These are phyloP conservation scores for Perithous albicinctus DNA, from an alignment of 2,888 invertebrate species.

Conservation along the genomic window DNA sequence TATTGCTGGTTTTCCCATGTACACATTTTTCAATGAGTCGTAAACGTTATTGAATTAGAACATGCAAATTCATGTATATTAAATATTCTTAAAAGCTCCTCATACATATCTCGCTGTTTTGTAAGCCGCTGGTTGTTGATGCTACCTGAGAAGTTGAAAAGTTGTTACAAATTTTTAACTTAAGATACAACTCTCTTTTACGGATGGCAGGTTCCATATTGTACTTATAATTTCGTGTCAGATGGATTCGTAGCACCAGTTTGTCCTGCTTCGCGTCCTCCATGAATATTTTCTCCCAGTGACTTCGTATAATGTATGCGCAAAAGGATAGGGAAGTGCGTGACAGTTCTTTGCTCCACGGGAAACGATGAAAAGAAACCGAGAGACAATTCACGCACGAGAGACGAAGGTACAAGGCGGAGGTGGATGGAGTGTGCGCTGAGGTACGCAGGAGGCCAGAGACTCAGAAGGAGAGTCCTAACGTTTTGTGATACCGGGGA, in stretches of 20 bases:
- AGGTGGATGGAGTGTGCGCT: slow-evolving; percentile 25
- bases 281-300: slow-evolving; percentile 18
- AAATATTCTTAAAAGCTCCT: no score
- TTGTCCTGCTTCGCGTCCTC: neutral
- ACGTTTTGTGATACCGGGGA: slow-evolving; percentile 26
- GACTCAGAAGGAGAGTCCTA: neutral
- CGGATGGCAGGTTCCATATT: neutral
- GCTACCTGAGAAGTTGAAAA: no score
- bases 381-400: slow-evolving; percentile 58
- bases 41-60: no score
- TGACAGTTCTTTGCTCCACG: slow-evolving; percentile 40
- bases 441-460: slow-evolving; percentile 25
- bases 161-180: neutral
- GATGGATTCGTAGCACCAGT: neutral
- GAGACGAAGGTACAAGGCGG: slow-evolving; percentile 25
- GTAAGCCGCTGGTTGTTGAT: neutral
- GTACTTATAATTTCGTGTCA: neutral
- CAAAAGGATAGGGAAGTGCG: slow-evolving; percentile 15
- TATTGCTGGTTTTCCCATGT: no score
- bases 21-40: no score
- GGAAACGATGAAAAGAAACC: slow-evolving; percentile 42
- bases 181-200: neutral
- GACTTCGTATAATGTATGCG: neutral
- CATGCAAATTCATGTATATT: no score
- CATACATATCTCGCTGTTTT: neutral